Conservation (phyloP, 2,888 invertebrate genomes). For the Acanthoscelides obtectus region DNA sequence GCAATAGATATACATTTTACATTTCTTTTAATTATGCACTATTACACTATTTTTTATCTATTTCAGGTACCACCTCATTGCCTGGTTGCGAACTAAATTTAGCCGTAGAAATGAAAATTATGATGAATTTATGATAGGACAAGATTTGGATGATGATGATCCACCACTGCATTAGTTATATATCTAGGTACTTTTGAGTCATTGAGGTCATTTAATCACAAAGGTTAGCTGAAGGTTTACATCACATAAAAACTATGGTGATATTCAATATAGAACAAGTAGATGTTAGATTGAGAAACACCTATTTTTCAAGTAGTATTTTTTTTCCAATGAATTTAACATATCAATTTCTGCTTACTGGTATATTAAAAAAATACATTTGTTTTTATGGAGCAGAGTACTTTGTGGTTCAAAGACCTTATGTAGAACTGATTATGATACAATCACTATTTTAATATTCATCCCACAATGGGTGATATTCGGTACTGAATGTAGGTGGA, state of each 20-base stretch:
- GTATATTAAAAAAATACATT: neutral
- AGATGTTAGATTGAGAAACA: no score
- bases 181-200: neutral
- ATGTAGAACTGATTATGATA: neutral
- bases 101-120: slow-evolving; percentile 42
- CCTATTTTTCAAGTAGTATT: neutral
- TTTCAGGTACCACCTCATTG: slow-evolving; percentile 26
- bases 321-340: neutral
- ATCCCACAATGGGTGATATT: neutral
- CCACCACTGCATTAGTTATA: slow-evolving; percentile 35
- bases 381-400: neutral
- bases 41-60: no score
- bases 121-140: slow-evolving; percentile 48
- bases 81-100: slow-evolving; percentile 40
- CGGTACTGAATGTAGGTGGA: neutral
- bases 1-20: no score
- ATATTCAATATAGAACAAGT: no score
- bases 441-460: neutral
- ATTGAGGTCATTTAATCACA: neutral
- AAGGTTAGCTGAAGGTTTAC: neutral
- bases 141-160: slow-evolving; percentile 44
- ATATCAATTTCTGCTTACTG: neutral
- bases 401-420: neutral
- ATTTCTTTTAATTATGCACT: no score
- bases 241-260: no score